These are phyloP conservation scores for Nineta flava DNA, from an alignment of 2,888 invertebrate species.

Conservation along the genomic window DNA sequence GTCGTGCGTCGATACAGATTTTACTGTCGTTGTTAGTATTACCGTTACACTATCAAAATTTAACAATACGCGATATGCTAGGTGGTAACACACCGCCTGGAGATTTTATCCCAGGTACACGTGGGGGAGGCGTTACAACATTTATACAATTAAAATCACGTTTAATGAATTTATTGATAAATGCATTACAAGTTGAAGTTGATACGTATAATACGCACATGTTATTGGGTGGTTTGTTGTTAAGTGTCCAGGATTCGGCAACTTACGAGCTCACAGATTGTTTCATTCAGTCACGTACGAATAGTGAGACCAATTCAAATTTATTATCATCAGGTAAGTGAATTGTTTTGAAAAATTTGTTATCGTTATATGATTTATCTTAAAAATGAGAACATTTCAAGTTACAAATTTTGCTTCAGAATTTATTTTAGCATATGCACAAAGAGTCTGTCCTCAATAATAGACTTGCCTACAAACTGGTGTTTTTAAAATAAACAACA, in stretches of 20 bases:
- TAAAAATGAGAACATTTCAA: too few relatives aligned
- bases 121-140: constrained; percentile 27
- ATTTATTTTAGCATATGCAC: too few relatives aligned
- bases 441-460: too few relatives aligned
- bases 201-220: constrained; percentile 80
- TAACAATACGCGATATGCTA: constrained; percentile 54
- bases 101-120: too few relatives aligned
- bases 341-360: not conserved
- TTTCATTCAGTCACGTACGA: constrained; percentile 35
- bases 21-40: constrained; percentile 81
- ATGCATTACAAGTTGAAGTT: constrained; percentile 66
- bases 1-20: constrained; percentile 83
- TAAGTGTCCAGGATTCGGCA: constrained; percentile 67
- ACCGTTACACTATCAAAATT: constrained; percentile 79
- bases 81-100: constrained; percentile 32
- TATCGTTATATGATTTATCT: not conserved
- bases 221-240: constrained; percentile 61
- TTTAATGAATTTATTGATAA: constrained; percentile 65
- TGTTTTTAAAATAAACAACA: too few relatives aligned
- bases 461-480: too few relatives aligned
- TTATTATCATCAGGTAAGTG: constrained; percentile 49
- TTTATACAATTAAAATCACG: constrained; percentile 57
- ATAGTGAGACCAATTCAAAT: constrained; percentile 39
- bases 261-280: constrained; percentile 55
- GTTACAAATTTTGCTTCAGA: too few relatives aligned